These are phyloP conservation scores for Spatulosminthurus flaviceps DNA, from an alignment of 2,888 invertebrate genomes.

Conservation along the genomic window DNA sequence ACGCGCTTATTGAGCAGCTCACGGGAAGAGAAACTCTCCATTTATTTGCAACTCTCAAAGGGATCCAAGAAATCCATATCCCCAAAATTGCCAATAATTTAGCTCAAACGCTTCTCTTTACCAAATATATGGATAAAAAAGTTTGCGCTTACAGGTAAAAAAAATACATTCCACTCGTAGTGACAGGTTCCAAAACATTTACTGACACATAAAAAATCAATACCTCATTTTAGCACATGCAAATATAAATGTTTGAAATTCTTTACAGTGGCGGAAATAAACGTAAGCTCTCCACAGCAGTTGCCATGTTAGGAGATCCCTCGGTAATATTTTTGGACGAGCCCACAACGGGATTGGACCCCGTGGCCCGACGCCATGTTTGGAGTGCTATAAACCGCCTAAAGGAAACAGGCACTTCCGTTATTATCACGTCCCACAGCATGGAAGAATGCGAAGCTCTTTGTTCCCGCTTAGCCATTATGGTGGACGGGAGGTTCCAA, in stretches of 20 bases:
- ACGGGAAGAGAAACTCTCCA: slow-evolving; percentile 74
- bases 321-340: slow-evolving; percentile 76
- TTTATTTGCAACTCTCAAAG: slow-evolving; percentile 74
- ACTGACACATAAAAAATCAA: not conserved
- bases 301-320: slow-evolving; percentile 76
- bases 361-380: slow-evolving; percentile 80
- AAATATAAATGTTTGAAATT: not conserved
- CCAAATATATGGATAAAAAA: slow-evolving; percentile 73
- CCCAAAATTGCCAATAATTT: slow-evolving; percentile 67
- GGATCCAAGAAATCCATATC: slow-evolving; percentile 68
- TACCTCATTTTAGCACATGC: not conserved
- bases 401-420: slow-evolving; percentile 76
- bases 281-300: slow-evolving; percentile 77
- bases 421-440: slow-evolving; percentile 80
- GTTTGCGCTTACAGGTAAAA: slow-evolving; percentile 67
- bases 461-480: slow-evolving; percentile 10
- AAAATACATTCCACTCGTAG: not conserved
- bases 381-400: slow-evolving; percentile 80
- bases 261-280: slow-evolving; percentile 77
- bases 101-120: slow-evolving; percentile 72
- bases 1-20: slow-evolving; percentile 76
- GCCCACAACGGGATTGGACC: slow-evolving; percentile 78
- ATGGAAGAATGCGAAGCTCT: slow-evolving; percentile 31
- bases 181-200: not conserved
- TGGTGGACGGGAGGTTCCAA: slow-evolving; percentile 19